phyloP scores from a whole-genome alignment of 1,140 invertebrate genomes.

The Schlechtendalia chinensis region DNA sequence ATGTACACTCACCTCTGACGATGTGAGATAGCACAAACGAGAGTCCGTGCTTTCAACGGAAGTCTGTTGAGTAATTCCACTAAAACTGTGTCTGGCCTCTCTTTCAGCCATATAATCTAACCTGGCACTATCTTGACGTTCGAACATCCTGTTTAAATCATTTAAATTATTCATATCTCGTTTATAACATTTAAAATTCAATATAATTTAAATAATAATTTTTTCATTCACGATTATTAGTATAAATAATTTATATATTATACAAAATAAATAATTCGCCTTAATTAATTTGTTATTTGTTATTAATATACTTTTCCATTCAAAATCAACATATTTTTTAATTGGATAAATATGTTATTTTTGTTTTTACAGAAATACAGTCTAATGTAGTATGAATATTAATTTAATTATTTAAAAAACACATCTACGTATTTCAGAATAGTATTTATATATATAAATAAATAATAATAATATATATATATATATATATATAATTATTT shows the following conservation, averaged over 20 bases:
- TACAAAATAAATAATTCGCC: too few relatives aligned
- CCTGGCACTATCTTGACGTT: conserved; percentile 83
- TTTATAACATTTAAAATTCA: neutral
- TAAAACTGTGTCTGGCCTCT: conserved; percentile 81
- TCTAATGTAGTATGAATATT: too few relatives aligned
- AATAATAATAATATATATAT: too few relatives aligned
- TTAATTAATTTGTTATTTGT: too few relatives aligned
- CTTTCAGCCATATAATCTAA: conserved; percentile 88
- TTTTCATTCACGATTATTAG: too few relatives aligned
- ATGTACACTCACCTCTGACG: conserved; percentile 81
- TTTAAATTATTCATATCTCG: neutral
- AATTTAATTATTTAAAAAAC: neutral
- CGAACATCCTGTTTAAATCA: conserved; percentile 72
- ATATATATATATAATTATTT: neutral
- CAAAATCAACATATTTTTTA: too few relatives aligned
- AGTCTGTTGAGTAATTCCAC: conserved; percentile 68
- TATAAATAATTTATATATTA: too few relatives aligned
- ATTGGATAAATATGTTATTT: too few relatives aligned
- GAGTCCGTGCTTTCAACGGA: conserved; percentile 91
- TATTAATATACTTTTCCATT: too few relatives aligned
- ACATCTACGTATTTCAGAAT: neutral
- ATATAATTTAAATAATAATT: too few relatives aligned
- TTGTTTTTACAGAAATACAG: too few relatives aligned
- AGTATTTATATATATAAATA: too few relatives aligned
- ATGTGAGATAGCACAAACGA: conserved; percentile 87